Evolutionary conservation across 2,113 vertebrate genomes (phyloP), one percentile per base, ranked within the genome.

Genomic region (Telmatochromis sp.): DNA sequence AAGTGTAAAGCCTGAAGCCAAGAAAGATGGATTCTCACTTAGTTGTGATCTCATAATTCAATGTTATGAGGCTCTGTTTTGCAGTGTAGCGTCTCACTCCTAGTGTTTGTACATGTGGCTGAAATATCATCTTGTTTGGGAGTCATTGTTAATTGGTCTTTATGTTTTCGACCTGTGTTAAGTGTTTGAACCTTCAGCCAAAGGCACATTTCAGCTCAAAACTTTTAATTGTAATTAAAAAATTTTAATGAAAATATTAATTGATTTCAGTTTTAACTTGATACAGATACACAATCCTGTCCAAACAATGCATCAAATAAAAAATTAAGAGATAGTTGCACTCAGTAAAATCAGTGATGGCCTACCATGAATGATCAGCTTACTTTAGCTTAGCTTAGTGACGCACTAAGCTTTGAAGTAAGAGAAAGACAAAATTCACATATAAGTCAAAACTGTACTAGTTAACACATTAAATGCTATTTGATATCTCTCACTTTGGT

Each of bases 141-240:
- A 73, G 37, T 71, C 2, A 42, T 2, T 71, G 21, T 42, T 4
- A 17, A 40, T 0, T 26, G 21, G 8, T 73, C 21, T 45, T 45
- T 42, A 73, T 45, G 8, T 73, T 42, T 73, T 42, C 2, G 5
- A 45, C n/a, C 0, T 73, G 7, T 10, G 35, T 23, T 42, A 21
- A 40, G 19, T 71, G 35, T 71, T 42, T 23, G 35, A 5, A 73
- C 8, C 68, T 45, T 14, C n/a, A 26, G 33, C 0, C 1, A 71
- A 42, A 0, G 37, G 4, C n/a, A 71, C 37, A 42, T 71, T 42
- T 71, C 37, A 1, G 35, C 65, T 42, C 7, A 9, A 42, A 71
- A 71, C 11, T 0, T 65, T 37, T 1, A 37, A 65, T 37, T 2
- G 4, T 65, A 65, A n/a, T n/a, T n/a, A n/a, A n/a, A n/a, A n/a